These are phyloP conservation scores for Pseudolaguvia tuberculata DNA, from an alignment of 2,113 vertebrate genomes.

Conservation along the genomic window DNA sequence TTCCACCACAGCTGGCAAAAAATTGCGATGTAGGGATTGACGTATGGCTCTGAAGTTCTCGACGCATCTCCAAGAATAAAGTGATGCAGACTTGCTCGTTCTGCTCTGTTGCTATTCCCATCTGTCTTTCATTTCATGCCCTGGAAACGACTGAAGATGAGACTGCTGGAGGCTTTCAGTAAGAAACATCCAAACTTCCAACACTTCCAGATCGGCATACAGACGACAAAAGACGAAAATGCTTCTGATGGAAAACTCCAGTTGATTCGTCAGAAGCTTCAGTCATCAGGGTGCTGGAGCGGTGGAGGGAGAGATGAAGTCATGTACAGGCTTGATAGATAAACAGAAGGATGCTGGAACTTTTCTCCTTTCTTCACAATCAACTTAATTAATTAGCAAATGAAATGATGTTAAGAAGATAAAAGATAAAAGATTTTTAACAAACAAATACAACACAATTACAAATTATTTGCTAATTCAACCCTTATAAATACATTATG, in stretches of 20 bases:
- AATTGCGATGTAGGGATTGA: not conserved
- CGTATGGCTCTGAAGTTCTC: not conserved
- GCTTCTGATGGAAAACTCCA: not conserved
- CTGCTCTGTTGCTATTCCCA: conserved; percentile 21
- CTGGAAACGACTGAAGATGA: conserved; percentile 23
- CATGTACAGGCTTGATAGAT: not conserved
- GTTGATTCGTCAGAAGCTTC: not conserved
- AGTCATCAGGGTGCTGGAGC: not conserved
- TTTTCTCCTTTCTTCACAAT: too few relatives aligned
- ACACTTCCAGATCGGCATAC: conserved; percentile 6
- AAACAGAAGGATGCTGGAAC: not conserved
- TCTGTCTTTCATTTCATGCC: conserved; percentile 28
- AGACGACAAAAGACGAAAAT: not conserved
- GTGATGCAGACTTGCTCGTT: conserved; percentile 25
- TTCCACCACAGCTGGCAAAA: not conserved
- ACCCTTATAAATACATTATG: too few relatives aligned
- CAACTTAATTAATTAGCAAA: too few relatives aligned
- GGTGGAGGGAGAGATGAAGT: not conserved
- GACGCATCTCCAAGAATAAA: conserved; percentile 19
- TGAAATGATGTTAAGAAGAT: too few relatives aligned
- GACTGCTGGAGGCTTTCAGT: not conserved
- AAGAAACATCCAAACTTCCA: conserved; percentile 9
- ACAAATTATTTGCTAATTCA: too few relatives aligned
- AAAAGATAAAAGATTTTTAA: too few relatives aligned
- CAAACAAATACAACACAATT: too few relatives aligned